Base-by-base conservation (phyloP, 2,888 invertebrate genomes). In the Papilio demoleus region DNA sequence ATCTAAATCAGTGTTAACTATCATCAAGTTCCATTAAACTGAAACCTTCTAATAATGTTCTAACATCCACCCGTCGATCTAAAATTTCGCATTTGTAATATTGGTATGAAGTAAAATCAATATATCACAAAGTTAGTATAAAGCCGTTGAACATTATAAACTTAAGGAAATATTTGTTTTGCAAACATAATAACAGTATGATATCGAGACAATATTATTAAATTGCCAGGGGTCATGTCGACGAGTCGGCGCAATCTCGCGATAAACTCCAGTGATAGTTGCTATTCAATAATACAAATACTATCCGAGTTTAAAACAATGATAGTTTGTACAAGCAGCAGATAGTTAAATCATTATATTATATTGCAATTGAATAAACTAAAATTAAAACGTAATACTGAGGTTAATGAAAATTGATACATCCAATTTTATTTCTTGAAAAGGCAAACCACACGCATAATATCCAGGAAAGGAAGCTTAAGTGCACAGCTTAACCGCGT, bases 141-240 rank as follows among this genome's bases (percentile, higher is more conserved):
- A 27, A 27, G 45, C 11, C n/a, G n/a, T n/a, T n/a, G n/a, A n/a
- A n/a, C n/a, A n/a, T n/a, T n/a, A n/a, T n/a, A 42, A 61, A 61
- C 61, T 27, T 31, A 53, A 40, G 27, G n/a, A 65, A 58, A 65
- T 31, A 17, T 11, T 40, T 65, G 53, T 60, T 47, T 38, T 53
- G 42, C n/a, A 36, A 27, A 22, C 22, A 40, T 56, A 53, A 61
- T 61, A 22, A 72, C 81, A 84, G 82, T 86, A 85, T 83, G 82
- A 80, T n/a, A n/a, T 80, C 83, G 79, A 81, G 81, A 85, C 82
- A 83, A 84, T 84, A 84, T 80, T 83, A 80, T 78, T 85, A 82
- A 84, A 84, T 84, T 83, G 82, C 77, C 71, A 75, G 75, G 76
- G 86, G 86, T 86, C 84, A 83, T 73, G 70, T 45, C 47, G 62